Percentiles rank a stretch among this genome's conserved stretches.
phyloP scores from a whole-genome alignment of 2,797 vertebrate species.

The Melanogrammus aeglefinus region DNA sequence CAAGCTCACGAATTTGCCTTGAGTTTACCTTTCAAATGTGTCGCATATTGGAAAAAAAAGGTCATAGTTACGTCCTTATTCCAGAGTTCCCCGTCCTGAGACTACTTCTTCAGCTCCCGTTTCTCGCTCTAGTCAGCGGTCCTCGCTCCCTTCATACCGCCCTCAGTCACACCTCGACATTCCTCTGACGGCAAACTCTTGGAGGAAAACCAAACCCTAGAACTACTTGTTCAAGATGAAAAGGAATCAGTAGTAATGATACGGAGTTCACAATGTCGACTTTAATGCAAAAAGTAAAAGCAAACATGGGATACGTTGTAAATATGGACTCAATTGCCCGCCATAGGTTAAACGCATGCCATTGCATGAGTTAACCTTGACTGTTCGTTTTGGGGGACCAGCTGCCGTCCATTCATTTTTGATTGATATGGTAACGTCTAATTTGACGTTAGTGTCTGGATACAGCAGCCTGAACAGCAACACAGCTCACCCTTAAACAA shows the following conservation, averaged over 20 bases:
- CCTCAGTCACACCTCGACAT: no score
- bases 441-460: neutral
- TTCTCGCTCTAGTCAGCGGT: neutral
- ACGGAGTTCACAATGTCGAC: neutral
- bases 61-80: neutral
- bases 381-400: neutral
- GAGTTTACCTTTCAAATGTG: neutral
- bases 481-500: neutral
- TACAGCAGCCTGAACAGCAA: neutral
- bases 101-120: neutral
- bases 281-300: neutral
- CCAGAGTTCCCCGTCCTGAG: neutral
- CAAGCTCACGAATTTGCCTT: neutral
- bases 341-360: neutral
- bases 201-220: neutral
- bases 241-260: neutral
- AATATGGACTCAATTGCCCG: neutral
- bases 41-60: neutral
- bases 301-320: neutral
- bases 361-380: neutral
- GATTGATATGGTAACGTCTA: neutral
- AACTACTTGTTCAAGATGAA: neutral
- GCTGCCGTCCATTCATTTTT: neutral
- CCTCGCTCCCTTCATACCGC: neutral
- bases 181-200: neutral